Evolutionary conservation across 2,888 invertebrate genomes (phyloP).

Genomic region (Caenorhabditis sp.): DNA sequence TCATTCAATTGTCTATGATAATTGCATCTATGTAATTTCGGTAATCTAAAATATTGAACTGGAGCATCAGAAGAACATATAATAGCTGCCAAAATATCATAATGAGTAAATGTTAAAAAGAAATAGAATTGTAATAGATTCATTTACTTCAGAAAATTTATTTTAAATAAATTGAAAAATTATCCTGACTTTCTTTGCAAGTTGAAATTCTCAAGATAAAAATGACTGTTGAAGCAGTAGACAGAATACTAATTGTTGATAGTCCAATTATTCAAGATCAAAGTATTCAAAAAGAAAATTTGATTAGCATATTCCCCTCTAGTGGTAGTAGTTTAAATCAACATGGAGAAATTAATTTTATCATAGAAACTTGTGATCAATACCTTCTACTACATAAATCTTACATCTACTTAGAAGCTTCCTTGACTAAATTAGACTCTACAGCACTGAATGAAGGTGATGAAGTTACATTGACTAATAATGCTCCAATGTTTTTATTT

Average conservation of each 20-base stretch:
- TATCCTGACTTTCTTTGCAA: conserved; percentile 23
- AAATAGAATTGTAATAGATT: neutral
- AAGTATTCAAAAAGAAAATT: conserved; percentile 39
- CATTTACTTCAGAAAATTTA: conserved; percentile 24
- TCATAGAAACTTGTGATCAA: conserved; percentile 55
- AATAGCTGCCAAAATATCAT: neutral
- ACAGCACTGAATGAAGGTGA: conserved; percentile 30
- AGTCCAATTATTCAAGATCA: conserved; percentile 31
- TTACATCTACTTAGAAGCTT: conserved; percentile 52
- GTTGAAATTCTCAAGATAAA: conserved; percentile 34
- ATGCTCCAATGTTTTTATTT: conserved; percentile 65
- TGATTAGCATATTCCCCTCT: conserved; percentile 31
- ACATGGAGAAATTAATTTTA: conserved; percentile 48
- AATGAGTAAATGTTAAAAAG: neutral
- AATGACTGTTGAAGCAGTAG: conserved; percentile 34
- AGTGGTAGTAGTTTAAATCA: conserved; percentile 32
- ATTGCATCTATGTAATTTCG: conserved; percentile 15
- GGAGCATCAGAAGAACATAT: conserved; percentile 50
- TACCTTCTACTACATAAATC: conserved; percentile 26
- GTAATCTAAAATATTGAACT: conserved; percentile 57
- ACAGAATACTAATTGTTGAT: conserved; percentile 34
- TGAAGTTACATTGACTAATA: conserved; percentile 56
- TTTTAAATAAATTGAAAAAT: neutral
- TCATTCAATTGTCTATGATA: conserved; percentile 44
- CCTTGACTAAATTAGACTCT: conserved; percentile 41